Base-by-base conservation (phyloP, 2,113 vertebrate species). In the Hiodon alosoides region DNA sequence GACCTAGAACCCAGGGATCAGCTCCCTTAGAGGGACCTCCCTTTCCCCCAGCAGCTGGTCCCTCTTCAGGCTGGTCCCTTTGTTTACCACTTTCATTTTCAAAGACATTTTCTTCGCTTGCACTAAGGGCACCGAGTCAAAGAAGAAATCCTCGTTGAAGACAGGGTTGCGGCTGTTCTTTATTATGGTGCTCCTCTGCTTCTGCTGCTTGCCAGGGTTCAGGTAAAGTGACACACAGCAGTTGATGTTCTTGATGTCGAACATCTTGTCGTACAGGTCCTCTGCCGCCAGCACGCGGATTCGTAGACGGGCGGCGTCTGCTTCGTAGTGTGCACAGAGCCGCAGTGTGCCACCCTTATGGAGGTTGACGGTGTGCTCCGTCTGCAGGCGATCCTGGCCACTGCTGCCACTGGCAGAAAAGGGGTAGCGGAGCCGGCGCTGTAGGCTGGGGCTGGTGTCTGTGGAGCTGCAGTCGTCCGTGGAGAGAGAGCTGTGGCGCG, bases 111-210 rank as follows among this genome's bases (percentile, higher is more conserved):
- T 96, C 79, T 94, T 95, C 73, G 86, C 92, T 0, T 96, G 94
- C 6, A 89, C 85, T 0, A 90, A 85, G 3, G 94, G 94, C 79
- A 98, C 85, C 2, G 94, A 90, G 0, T 98, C 96, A 5, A 99
- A 99, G 90, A 98, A 99, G 89, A 99, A 99, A 86, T 99, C 97
- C 86, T 99, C 96, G 0, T 98, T 99, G 92, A 98, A 99, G 82
- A 96, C 71, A 0, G 97, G 97, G 83, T 95, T 96, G 80, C 95
- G 93, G 90, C 95, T 99, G 90, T 96, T 96, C 90, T 98, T 98
- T 87, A 99, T 89, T 46, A 98, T 95, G 87, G 95, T 98, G 93
- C 97, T 98, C 67, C 95, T 89, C 77, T 99, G 97, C 79, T 97
- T 98, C 90, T 99, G 97, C 80, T 94, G 86, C 91, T 99, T 98